A percentile compares a stretch with the other conserved stretches of the same genome.
Conservation (phyloP, 1,140 invertebrate species). For the Heliconius nattereri region DNA sequence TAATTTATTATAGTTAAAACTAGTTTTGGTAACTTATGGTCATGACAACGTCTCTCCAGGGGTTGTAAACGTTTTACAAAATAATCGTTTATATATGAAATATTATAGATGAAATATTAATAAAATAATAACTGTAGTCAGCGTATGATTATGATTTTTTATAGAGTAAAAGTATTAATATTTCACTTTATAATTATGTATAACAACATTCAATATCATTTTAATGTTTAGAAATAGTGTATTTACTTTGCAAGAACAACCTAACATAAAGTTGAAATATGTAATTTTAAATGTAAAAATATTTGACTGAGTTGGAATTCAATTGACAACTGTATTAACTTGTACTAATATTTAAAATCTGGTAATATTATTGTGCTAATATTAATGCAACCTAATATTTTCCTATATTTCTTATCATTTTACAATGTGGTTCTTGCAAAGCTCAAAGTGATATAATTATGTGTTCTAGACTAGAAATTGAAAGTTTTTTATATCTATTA, state of each 20-base stretch:
- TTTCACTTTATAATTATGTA: background rate
- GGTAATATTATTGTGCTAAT: background rate
- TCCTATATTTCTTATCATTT: too few relatives aligned
- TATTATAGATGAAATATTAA: background rate
- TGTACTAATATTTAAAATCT: background rate
- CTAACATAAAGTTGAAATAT: background rate
- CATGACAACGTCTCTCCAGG: background rate
- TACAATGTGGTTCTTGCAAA: background rate
- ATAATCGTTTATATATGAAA: background rate
- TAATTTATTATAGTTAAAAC: slow-evolving; percentile 5
- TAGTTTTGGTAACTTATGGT: slow-evolving; percentile 3
- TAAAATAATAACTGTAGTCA: background rate
- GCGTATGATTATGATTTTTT: background rate
- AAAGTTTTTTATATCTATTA: background rate
- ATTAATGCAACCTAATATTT: background rate
- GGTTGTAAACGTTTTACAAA: slow-evolving; percentile 16
- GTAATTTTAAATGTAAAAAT: background rate
- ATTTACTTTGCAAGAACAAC: background rate
- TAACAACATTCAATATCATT: background rate
- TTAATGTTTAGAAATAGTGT: background rate
- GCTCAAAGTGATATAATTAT: background rate
- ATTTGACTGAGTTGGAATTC: background rate
- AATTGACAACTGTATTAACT: background rate
- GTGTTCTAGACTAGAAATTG: background rate
- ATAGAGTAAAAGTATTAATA: background rate